Percentiles rank a stretch among this genome's conserved stretches.
phyloP scores from a whole-genome alignment of 2,113 vertebrate genomes.

The Balaeniceps rex region DNA sequence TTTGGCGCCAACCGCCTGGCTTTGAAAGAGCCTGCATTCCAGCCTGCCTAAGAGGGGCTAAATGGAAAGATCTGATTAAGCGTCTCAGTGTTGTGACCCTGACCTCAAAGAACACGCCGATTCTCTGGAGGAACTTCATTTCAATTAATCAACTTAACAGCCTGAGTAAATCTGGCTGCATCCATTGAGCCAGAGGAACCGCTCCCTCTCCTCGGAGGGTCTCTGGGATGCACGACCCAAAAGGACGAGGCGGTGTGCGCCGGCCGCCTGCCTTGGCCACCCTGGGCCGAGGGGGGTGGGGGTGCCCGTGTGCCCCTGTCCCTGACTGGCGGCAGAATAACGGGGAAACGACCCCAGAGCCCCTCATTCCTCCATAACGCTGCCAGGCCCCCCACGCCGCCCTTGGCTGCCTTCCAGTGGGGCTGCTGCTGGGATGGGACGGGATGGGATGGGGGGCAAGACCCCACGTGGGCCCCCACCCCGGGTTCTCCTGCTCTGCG shows the following conservation, averaged over 20 bases:
- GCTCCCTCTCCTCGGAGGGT: neutral
- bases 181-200: neutral
- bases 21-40: conserved; percentile 56
- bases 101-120: conserved; percentile 64
- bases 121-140: conserved; percentile 72
- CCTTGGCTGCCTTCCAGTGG: neutral
- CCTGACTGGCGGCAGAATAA: neutral
- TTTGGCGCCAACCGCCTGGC: conserved; percentile 27
- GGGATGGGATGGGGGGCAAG: too few relatives aligned
- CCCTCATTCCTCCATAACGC: accelerated
- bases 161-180: conserved; percentile 19
- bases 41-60: conserved; percentile 72
- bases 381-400: neutral
- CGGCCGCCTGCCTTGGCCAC: too few relatives aligned
- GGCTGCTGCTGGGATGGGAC: neutral
- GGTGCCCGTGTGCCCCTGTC: neutral
- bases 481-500: neutral
- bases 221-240: neutral
- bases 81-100: conserved; percentile 74
- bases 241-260: neutral
- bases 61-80: conserved; percentile 71
- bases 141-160: conserved; percentile 70
- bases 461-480: accelerated
- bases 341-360: neutral
- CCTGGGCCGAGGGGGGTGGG: neutral